Conservation (phyloP, 2,113 vertebrate species). For the Bothrops jararaca region DNA sequence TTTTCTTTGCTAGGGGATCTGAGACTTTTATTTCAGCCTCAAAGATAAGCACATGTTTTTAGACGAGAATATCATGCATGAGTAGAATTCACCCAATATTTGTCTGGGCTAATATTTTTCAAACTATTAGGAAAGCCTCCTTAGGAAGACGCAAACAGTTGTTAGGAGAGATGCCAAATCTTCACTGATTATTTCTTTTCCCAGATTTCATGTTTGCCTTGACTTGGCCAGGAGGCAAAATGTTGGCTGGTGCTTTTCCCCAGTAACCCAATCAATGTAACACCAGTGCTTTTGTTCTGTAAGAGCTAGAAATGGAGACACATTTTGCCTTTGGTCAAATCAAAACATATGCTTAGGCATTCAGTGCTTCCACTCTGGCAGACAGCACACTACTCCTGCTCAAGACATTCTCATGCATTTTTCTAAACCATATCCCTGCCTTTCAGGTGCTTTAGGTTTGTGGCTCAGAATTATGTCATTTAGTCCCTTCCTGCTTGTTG, state of each 20-base stretch:
- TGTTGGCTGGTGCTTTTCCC: neutral
- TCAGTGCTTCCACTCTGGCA: neutral
- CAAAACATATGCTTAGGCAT: neutral
- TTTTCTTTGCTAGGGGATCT: slow-evolving; percentile 5
- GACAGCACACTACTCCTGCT: neutral
- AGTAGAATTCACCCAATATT: neutral
- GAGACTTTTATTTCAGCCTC: neutral
- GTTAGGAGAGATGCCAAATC: neutral
- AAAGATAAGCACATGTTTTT: neutral
- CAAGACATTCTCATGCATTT: neutral
- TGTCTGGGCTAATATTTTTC: neutral
- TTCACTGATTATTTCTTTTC: neutral
- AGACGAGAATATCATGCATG: neutral
- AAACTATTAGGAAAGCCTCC: neutral
- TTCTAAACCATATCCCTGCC: neutral
- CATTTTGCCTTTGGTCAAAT: slow-evolving; percentile 4
- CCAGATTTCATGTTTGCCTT: neutral
- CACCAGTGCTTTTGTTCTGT: neutral
- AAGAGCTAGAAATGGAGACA: neutral
- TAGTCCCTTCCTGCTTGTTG: neutral
- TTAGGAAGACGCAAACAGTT: neutral
- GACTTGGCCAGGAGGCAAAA: neutral
- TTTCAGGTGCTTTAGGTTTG: neutral
- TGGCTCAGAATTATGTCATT: neutral
- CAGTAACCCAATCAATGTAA: neutral